These are phyloP conservation scores for Amiota mariae DNA, from an alignment of 2,888 invertebrate genomes.

Conservation along the genomic window DNA sequence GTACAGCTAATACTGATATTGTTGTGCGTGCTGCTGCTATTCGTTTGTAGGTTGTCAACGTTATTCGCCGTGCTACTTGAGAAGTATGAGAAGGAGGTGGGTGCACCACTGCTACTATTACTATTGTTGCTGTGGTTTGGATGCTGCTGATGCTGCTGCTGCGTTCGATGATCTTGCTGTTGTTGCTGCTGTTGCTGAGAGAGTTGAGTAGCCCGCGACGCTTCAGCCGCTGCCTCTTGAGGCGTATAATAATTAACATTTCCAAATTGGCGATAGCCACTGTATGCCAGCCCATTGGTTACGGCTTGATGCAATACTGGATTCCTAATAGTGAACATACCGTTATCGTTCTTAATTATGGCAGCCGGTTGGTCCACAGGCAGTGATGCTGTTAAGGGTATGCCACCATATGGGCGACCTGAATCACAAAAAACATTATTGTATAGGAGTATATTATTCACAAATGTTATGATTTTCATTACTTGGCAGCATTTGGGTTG, in stretches of 20 bases:
- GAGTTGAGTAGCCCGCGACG: constrained; percentile 60
- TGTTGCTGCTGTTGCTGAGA: constrained; percentile 45
- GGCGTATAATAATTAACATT: constrained; percentile 71
- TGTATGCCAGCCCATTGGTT: constrained; percentile 69
- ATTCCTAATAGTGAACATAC: constrained; percentile 89
- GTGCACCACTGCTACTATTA: constrained; percentile 30
- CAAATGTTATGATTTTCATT: background rate
- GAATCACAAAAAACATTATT: constrained; percentile 12
- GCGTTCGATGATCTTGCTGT: constrained; percentile 11
- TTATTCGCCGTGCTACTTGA: constrained; percentile 55
- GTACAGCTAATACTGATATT: constrained; percentile 69
- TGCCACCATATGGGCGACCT: constrained; percentile 55
- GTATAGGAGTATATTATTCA: background rate
- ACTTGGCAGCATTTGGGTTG: constrained; percentile 59
- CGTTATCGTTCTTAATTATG: constrained; percentile 82
- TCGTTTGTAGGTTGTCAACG: constrained; percentile 27
- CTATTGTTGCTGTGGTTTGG: constrained; percentile 5
- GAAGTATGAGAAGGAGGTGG: constrained; percentile 65
- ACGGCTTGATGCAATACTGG: constrained; percentile 75
- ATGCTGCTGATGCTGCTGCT: background rate
- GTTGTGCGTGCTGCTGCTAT: constrained; percentile 62
- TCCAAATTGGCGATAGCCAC: constrained; percentile 69
- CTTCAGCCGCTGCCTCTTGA: constrained; percentile 69
- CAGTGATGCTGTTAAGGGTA: constrained; percentile 60
- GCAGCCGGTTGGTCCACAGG: constrained; percentile 77